Evolutionary conservation across 2,888 invertebrate genomes (phyloP), one percentile per base, ranked within the genome.

Genomic region (Magallana nippona): DNA sequence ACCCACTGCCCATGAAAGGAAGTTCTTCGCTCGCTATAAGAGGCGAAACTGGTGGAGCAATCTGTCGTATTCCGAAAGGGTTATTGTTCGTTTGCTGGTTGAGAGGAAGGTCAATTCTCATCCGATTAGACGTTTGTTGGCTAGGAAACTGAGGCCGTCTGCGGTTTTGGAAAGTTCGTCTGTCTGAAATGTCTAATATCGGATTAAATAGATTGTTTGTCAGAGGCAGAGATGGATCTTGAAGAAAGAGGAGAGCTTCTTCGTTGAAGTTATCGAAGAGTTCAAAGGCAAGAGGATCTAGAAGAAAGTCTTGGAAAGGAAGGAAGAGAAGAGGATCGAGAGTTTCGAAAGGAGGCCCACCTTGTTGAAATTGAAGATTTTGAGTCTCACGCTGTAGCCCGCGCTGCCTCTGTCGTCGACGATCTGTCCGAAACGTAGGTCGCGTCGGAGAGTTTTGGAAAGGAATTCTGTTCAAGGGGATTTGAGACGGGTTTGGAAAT

Each of bases 151-250:
- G 71, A n/a, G 57, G 57, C 19, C 57, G 57, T 27, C 57, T 19
- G 1, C 2, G 27, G n/a, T 27, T 56, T 2, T 19, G n/a, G 22
- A 13, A 13, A 1, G 11, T 17, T 22, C 57, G 56, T 79, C 79
- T n/a, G 57, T 22, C 79, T 56, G 79, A 79, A 79, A 79, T 22
- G 19, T 79, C 79, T 56, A 56, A 57, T 55, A 57, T 22, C 57
- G 79, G 79, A 56, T 79, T 56, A 56, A 79, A 19, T 10, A 79
- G 27, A 79, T 56, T 79, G 56, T 22, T 79, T 27, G 79, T 19
- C 79, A n/a, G 3, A 22, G 79, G 58, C 2, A 79, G 11, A 79
- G 27, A 44, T 10, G 17, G 57, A 57, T 56, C 17, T 56, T 57
- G 57, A 79, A 79, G 57, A 57, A 57, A 79, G 19, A 79, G 79